Percentiles rank a stretch among this genome's conserved stretches.
Evolutionary conservation across 1,140 invertebrate genomes (phyloP).

Genomic region (Teleogryllus occipitalis): DNA sequence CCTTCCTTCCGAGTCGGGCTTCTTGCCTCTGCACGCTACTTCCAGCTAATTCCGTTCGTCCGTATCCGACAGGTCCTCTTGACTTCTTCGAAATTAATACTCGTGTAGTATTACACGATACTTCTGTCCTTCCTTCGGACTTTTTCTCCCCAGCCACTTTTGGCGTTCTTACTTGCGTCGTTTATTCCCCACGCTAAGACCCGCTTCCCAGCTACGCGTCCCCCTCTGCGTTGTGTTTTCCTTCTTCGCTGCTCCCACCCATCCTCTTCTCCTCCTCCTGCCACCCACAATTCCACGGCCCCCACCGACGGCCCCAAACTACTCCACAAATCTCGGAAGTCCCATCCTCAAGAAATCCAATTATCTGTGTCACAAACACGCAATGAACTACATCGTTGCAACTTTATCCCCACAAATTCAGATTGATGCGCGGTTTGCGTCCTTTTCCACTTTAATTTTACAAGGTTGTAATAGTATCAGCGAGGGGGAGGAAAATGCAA

Average conservation of each 20-base stretch:
- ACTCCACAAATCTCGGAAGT: neutral
- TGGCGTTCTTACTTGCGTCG: neutral
- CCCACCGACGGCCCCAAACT: neutral
- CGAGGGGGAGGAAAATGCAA: neutral
- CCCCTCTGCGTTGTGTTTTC: too few relatives aligned
- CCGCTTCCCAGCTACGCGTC: neutral
- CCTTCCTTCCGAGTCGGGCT: too few relatives aligned
- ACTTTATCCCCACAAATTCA: neutral
- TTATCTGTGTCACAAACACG: constrained; percentile 4
- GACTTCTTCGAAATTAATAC: neutral
- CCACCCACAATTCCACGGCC: neutral
- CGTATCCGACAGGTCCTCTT: neutral
- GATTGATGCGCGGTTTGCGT: neutral
- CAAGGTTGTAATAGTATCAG: neutral
- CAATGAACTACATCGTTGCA: neutral
- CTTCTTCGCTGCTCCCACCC: too few relatives aligned
- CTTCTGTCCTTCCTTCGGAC: neutral
- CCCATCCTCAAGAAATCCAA: neutral
- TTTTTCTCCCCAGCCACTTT: neutral
- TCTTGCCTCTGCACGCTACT: neutral
- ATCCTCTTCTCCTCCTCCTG: neutral
- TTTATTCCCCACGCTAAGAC: neutral
- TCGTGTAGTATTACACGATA: neutral
- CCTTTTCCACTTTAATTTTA: neutral
- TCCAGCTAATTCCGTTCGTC: neutral